These are phyloP conservation scores for Antennarius maculatus DNA, from an alignment of 2,797 vertebrate species.

Conservation along the genomic window DNA sequence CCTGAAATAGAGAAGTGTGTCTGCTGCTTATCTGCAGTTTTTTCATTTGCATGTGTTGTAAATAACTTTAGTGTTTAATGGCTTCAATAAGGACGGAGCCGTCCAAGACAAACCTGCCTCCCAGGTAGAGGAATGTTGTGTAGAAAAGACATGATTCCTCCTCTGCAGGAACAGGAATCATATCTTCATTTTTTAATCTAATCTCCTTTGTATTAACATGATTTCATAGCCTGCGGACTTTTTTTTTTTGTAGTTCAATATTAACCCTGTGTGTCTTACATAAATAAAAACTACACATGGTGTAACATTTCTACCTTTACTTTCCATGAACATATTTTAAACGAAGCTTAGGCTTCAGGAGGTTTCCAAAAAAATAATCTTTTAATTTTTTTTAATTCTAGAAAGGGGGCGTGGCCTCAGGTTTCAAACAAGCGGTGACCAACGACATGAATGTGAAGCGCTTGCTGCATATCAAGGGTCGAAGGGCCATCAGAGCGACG, in stretches of 20 bases:
- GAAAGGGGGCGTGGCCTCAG: constrained; percentile 83
- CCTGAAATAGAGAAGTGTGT: background rate
- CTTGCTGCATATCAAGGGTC: constrained; percentile 83
- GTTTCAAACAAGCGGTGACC: constrained; percentile 78
- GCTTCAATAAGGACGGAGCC: constrained; percentile 52
- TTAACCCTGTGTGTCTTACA: constrained; percentile 5
- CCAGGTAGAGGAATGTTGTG: constrained; percentile 40
- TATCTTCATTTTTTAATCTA: constrained; percentile 5
- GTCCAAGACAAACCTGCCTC: constrained; percentile 27
- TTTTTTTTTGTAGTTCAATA: background rate
- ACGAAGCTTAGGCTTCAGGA: background rate
- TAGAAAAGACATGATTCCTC: constrained; percentile 30
- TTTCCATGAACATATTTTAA: background rate
- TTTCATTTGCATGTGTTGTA: constrained; percentile 45
- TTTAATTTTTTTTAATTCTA: constrained; percentile 33
- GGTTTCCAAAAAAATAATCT: no score
- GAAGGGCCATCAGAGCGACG: constrained; percentile 77
- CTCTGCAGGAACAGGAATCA: constrained; percentile 20
- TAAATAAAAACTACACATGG: constrained; percentile 3
- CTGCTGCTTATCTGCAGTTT: constrained; percentile 12
- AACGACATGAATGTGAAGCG: constrained; percentile 66
- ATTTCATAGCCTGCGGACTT: background rate
- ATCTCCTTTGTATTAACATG: constrained; percentile 2
- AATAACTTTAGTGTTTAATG: constrained; percentile 56
- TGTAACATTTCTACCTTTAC: background rate